These are phyloP conservation scores for Campylorhamphus procurvoides DNA, from an alignment of 2,113 vertebrate species.

Conservation along the genomic window DNA sequence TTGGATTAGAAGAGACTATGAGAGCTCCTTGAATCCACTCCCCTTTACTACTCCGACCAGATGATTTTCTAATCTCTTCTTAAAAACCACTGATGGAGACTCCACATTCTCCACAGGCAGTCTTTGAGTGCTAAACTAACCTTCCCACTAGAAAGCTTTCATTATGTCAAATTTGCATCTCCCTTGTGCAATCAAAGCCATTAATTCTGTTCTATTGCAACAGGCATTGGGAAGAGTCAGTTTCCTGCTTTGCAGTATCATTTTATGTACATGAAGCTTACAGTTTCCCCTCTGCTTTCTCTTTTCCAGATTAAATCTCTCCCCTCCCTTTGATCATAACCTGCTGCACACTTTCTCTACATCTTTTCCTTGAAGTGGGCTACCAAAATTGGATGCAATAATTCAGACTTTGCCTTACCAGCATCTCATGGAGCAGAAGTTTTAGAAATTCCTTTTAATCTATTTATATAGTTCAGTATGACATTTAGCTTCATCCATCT, in stretches of 20 bases:
- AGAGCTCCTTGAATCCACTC: neutral
- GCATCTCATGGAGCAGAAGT: neutral
- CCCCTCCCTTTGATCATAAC: conserved; percentile 1
- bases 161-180: conserved; percentile 2
- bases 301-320: conserved; percentile 13
- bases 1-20: neutral
- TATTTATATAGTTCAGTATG: neutral
- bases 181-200: neutral
- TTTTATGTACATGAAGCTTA: neutral
- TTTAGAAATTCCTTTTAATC: neutral
- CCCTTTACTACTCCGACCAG: neutral
- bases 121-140: neutral
- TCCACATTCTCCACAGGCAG: neutral
- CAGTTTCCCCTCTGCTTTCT: neutral
- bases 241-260: neutral
- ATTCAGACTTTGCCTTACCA: neutral
- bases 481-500: neutral
- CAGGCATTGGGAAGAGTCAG: neutral
- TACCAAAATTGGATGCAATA: neutral
- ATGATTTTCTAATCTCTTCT: neutral
- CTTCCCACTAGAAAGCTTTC: conserved; percentile 8
- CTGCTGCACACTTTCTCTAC: neutral
- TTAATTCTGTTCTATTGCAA: conserved; percentile 20
- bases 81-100: neutral
- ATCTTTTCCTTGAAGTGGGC: neutral